Evolutionary conservation across 1,140 invertebrate genomes (phyloP).

Genomic region (Bombus ignitus): DNA sequence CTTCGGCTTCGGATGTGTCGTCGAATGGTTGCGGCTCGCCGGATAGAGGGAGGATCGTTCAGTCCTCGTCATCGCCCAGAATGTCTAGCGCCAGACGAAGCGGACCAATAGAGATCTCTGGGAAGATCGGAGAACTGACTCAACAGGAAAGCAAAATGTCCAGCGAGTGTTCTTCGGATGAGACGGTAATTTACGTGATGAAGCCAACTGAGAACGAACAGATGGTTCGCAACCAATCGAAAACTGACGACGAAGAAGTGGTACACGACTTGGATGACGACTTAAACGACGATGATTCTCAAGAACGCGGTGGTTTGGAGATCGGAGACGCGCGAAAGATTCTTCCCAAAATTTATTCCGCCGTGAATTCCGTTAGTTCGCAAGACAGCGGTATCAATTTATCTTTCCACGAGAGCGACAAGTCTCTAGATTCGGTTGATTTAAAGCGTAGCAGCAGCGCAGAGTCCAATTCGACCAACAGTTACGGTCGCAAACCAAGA

Average conservation of each 20-base stretch:
- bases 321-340: constrained; percentile 63
- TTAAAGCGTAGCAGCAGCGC: constrained; percentile 79
- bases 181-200: constrained; percentile 81
- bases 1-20: constrained; percentile 71
- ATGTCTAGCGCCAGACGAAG: constrained; percentile 53
- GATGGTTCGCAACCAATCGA: constrained; percentile 43
- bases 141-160: constrained; percentile 81
- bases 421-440: constrained; percentile 74
- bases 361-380: constrained; percentile 87
- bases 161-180: constrained; percentile 81
- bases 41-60: constrained; percentile 69
- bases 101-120: constrained; percentile 61
- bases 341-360: constrained; percentile 85
- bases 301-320: constrained; percentile 61
- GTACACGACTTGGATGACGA: constrained; percentile 81
- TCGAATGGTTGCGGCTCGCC: constrained; percentile 78
- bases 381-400: constrained; percentile 91
- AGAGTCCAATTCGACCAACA: constrained; percentile 74
- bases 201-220: constrained; percentile 72
- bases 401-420: constrained; percentile 88
- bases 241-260: constrained; percentile 73
- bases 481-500: constrained; percentile 64
- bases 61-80: constrained; percentile 56
- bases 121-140: constrained; percentile 75
- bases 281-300: constrained; percentile 74